Evolutionary conservation across 2,113 vertebrate species (phyloP).

Genomic region (Hydrolagus affinis): DNA sequence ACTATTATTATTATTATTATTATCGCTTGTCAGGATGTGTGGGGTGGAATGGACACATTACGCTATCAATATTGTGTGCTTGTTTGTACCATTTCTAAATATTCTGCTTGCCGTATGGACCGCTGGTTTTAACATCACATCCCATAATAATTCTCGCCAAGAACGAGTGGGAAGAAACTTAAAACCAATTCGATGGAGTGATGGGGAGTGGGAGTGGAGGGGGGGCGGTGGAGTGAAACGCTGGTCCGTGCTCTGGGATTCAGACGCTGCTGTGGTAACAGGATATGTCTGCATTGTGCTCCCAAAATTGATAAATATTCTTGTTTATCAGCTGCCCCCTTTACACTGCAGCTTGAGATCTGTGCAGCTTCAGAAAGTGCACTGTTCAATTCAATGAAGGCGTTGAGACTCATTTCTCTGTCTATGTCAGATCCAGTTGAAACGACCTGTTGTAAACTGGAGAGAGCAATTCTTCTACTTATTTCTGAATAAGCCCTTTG

Average conservation of each 20-base stretch:
- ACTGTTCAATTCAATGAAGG: constrained; percentile 13
- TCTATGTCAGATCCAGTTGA: too few species aligned
- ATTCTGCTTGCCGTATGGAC: neutral
- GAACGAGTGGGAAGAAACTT: neutral
- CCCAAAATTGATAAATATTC: neutral
- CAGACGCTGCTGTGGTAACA: neutral
- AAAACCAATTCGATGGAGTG: constrained; percentile 18
- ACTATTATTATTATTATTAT: neutral
- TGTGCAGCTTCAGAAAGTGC: neutral
- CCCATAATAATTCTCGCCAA: neutral
- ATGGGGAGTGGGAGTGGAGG: neutral
- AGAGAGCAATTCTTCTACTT: too few species aligned
- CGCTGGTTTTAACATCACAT: neutral
- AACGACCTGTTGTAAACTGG: too few species aligned
- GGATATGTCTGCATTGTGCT: neutral
- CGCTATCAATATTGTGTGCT: neutral
- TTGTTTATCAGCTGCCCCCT: too few species aligned
- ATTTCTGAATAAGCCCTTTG: too few species aligned
- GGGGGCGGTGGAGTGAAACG: too few species aligned
- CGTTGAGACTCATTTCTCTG: too few species aligned
- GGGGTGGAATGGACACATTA: neutral
- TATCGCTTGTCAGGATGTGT: neutral
- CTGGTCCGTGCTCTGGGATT: constrained; percentile 5
- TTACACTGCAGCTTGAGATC: neutral
- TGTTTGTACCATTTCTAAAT: constrained; percentile 14